Percentiles rank a stretch among this genome's conserved stretches.
Conservation (phyloP, 2,888 invertebrate genomes). For the Parnassius smintheus region DNA sequence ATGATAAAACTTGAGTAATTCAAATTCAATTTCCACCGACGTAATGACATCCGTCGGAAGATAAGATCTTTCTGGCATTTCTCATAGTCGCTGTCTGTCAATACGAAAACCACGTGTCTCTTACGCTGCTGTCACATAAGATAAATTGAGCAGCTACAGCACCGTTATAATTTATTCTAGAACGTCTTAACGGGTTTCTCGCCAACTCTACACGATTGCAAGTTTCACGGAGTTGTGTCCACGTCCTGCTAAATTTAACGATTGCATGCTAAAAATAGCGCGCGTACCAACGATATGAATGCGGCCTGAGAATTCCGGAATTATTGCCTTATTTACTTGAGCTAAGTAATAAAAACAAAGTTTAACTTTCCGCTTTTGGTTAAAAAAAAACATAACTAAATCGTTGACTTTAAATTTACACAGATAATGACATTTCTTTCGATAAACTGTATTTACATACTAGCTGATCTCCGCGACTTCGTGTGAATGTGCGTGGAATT, state of each 20-base stretch:
- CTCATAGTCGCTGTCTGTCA: no score
- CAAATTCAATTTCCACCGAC: no score
- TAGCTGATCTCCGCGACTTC: no score
- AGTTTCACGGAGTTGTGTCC: constrained; percentile 1
- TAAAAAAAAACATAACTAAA: not conserved
- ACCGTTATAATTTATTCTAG: constrained; percentile 5
- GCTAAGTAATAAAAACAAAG: not conserved
- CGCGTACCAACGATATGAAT: not conserved
- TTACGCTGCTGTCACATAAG: not conserved
- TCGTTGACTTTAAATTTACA: no score
- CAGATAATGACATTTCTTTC: no score
- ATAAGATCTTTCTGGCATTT: no score
- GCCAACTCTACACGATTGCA: constrained; percentile 1
- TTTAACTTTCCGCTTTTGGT: not conserved
- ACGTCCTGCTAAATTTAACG: constrained; percentile 22
- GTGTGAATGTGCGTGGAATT: no score
- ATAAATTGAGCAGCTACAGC: not conserved
- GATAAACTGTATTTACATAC: no score
- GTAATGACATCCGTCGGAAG: no score
- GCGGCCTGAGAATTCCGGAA: not conserved
- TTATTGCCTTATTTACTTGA: not conserved
- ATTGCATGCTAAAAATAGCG: constrained; percentile 10
- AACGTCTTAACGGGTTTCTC: constrained; percentile 7
- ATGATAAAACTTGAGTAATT: no score
- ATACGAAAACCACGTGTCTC: no score